Conservation (phyloP, 2,113 vertebrate genomes). For the Oryzias curvinotus region DNA sequence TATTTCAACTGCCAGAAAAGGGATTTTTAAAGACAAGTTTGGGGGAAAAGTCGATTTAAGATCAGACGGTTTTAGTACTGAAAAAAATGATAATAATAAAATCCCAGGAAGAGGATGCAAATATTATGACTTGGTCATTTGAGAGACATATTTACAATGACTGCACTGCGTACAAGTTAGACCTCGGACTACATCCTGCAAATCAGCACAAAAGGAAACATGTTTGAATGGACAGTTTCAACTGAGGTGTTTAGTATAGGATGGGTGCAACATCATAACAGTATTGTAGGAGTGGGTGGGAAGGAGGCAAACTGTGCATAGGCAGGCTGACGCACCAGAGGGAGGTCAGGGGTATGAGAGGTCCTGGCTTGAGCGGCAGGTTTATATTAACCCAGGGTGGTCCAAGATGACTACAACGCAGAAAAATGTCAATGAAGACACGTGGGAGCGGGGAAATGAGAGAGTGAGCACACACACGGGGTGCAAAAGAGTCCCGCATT, state of each 20-base stretch:
- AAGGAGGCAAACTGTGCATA: slow-evolving; percentile 13
- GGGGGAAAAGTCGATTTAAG: too few species aligned
- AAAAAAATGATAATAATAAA: too few species aligned
- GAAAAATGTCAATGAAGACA: slow-evolving; percentile 74
- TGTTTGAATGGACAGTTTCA: slow-evolving; percentile 15
- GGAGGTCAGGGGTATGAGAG: slow-evolving; percentile 43
- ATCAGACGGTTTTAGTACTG: too few species aligned
- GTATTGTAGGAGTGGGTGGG: slow-evolving; percentile 17
- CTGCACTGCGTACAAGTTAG: neutral
- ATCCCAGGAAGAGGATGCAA: too few species aligned
- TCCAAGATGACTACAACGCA: slow-evolving; percentile 64
- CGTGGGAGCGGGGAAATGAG: slow-evolving; percentile 28
- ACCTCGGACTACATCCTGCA: slow-evolving; percentile 26
- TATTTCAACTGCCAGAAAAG: too few species aligned
- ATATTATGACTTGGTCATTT: too few species aligned
- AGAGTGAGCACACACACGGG: slow-evolving; percentile 26
- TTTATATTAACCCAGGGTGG: slow-evolving; percentile 75
- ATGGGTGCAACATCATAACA: slow-evolving; percentile 25
- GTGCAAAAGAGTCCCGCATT: slow-evolving; percentile 34
- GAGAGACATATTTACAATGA: slow-evolving; percentile 11
- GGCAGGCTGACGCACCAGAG: slow-evolving; percentile 20
- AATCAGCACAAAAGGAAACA: slow-evolving; percentile 15
- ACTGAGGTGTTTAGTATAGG: slow-evolving; percentile 12
- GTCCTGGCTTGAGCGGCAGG: slow-evolving; percentile 45
- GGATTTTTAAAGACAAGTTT: too few species aligned